phyloP scores from a whole-genome alignment of 2,113 vertebrate genomes.

The Brachionichthys hirsutus region DNA sequence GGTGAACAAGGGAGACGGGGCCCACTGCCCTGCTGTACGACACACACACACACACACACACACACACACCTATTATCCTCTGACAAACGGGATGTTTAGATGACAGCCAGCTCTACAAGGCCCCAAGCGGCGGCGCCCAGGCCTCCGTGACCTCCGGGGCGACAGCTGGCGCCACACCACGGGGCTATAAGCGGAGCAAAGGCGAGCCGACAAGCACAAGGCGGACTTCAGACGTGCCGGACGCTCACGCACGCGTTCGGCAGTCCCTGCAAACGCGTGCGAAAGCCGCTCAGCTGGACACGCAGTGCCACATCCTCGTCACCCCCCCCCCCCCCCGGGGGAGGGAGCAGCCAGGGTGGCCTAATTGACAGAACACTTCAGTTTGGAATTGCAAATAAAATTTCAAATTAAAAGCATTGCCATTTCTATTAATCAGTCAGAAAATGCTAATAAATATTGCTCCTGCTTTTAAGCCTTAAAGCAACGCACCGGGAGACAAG shows the following conservation, averaged over 20 bases:
- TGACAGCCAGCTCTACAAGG: too few species aligned
- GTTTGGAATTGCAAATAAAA: background rate
- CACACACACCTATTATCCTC: too few species aligned
- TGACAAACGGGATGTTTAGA: too few species aligned
- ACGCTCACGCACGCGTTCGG: slow-evolving; percentile 3
- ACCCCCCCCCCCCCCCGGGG: background rate
- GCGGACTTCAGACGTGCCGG: slow-evolving; percentile 16
- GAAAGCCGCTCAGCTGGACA: background rate
- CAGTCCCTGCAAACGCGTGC: background rate
- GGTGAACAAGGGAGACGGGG: slow-evolving; percentile 64
- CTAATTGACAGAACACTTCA: slow-evolving; percentile 57
- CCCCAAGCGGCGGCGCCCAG: slow-evolving; percentile 37
- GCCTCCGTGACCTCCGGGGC: slow-evolving; percentile 48
- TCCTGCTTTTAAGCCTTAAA: too few species aligned
- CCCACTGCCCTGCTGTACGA: slow-evolving; percentile 43
- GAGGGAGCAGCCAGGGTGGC: slow-evolving; percentile 37
- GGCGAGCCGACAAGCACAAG: slow-evolving; percentile 45
- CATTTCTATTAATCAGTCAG: too few species aligned
- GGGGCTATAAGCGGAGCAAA: slow-evolving; percentile 58
- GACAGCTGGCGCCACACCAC: slow-evolving; percentile 53
- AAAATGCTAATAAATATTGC: too few species aligned
- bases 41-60: slow-evolving; percentile 6
- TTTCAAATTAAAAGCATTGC: too few species aligned
- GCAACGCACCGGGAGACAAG: too few species aligned
- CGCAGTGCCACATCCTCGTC: background rate